Conservation (phyloP, 2,888 invertebrate species). For the Diogma glabrata region DNA sequence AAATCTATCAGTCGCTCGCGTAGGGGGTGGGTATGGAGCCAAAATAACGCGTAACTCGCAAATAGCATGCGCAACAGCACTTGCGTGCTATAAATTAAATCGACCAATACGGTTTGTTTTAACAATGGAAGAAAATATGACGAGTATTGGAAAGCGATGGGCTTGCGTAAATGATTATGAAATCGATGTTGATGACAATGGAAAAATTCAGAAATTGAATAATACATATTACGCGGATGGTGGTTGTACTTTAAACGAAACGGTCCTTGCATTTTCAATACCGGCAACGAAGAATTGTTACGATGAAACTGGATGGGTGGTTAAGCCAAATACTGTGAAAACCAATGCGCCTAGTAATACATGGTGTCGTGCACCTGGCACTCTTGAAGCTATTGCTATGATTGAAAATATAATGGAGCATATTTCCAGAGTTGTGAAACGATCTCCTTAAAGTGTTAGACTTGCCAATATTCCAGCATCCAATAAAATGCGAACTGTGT, state of each 20-base stretch:
- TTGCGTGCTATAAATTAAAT: slow-evolving; percentile 47
- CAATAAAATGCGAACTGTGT: slow-evolving; percentile 38
- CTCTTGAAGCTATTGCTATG: slow-evolving; percentile 45
- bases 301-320: slow-evolving; percentile 47
- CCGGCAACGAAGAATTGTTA: slow-evolving; percentile 44
- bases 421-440: slow-evolving; percentile 43
- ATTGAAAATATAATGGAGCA: slow-evolving; percentile 57
- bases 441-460: slow-evolving; percentile 49
- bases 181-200: slow-evolving; percentile 42
- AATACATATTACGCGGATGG: slow-evolving; percentile 25
- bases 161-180: slow-evolving; percentile 42
- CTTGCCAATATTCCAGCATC: slow-evolving; percentile 40
- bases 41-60: slow-evolving; percentile 49
- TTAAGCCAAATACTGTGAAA: slow-evolving; percentile 48
- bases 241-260: slow-evolving; percentile 37
- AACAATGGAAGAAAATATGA: slow-evolving; percentile 54
- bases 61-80: slow-evolving; percentile 48
- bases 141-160: slow-evolving; percentile 44
- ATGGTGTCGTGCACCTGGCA: slow-evolving; percentile 29
- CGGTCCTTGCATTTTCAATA: slow-evolving; percentile 27
- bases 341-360: slow-evolving; percentile 32
- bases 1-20: slow-evolving; percentile 13
- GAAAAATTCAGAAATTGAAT: slow-evolving; percentile 35
- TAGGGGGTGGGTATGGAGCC: slow-evolving; percentile 56
- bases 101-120: slow-evolving; percentile 50